These are phyloP conservation scores for Cataglyphis livida DNA, from an alignment of 2,888 invertebrate species.

Conservation along the genomic window DNA sequence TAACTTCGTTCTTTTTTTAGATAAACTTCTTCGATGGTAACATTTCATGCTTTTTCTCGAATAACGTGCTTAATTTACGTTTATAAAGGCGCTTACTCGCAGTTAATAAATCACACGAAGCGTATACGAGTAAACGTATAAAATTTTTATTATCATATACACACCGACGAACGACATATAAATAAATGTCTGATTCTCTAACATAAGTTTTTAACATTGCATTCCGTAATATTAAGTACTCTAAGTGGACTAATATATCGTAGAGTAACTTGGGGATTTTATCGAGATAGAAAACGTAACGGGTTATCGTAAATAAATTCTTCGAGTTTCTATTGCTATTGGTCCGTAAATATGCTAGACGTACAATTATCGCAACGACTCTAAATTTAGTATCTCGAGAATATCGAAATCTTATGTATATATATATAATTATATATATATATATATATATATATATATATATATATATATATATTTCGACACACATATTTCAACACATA, in stretches of 20 bases:
- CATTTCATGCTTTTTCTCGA: background rate
- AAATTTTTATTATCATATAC: slow-evolving; percentile 84
- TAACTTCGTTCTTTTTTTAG: background rate
- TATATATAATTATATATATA: slow-evolving; percentile 19
- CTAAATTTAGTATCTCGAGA: slow-evolving; percentile 53
- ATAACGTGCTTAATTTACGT: background rate
- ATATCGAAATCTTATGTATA: slow-evolving; percentile 53
- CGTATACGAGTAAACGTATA: slow-evolving; percentile 79
- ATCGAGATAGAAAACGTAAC: slow-evolving; percentile 41
- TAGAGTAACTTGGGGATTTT: slow-evolving; percentile 46
- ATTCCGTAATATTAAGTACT: slow-evolving; percentile 53
- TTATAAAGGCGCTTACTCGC: slow-evolving; percentile 31
- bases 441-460: too few species aligned
- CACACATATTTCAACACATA: too few species aligned
- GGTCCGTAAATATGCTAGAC: slow-evolving; percentile 69
- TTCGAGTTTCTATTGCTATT: slow-evolving; percentile 64
- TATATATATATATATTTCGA: too few species aligned
- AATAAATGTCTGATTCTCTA: slow-evolving; percentile 73
- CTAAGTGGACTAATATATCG: slow-evolving; percentile 40
- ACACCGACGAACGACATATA: slow-evolving; percentile 79
- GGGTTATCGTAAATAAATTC: slow-evolving; percentile 34
- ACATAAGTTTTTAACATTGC: slow-evolving; percentile 51
- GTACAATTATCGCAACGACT: slow-evolving; percentile 58
- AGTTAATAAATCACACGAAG: slow-evolving; percentile 49
- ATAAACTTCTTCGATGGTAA: background rate